Base-by-base conservation (phyloP, 2,888 invertebrate genomes). In the Odontocerum albicorne region DNA sequence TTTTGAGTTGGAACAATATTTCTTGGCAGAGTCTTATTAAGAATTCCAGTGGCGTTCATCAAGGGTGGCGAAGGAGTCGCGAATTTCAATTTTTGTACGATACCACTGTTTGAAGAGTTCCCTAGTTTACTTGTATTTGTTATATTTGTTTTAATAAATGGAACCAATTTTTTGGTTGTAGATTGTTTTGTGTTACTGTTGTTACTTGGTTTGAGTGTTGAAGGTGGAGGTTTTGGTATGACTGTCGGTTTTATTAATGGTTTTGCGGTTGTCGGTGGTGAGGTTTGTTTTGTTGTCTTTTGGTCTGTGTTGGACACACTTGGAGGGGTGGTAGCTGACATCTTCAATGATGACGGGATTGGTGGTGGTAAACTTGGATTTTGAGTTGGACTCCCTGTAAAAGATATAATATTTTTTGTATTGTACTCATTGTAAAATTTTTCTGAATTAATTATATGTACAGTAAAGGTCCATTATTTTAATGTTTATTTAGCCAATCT, bases 1-100 rank as follows among this genome's bases (percentile, higher is more conserved):
- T n/a, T n/a, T n/a, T n/a, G n/a, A n/a, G n/a, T n/a, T n/a, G n/a
- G n/a, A n/a, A n/a, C n/a, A n/a, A n/a, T n/a, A n/a, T n/a, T n/a
- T n/a, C n/a, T n/a, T n/a, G 21, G 13, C 2, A 49, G 27, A 10
- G 49, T 49, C 20, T 45, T 56, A 17, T 53, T 53, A 3, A 57
- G 32, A 13, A 52, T 17, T 19, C 53, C 53, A 2, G 57, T 53
- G 6, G 39, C 43, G 21, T 57, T 57, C 33, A 21, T 49, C 17
- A 49, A 22, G 2, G 57, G 57, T 4, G 38, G 49, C 3, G 44
- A 22, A 2, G 39, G 36, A 2, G 55, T 55, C 1, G 15, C 17
- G 13, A 45, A 39, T 20, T 21, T 21, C n/a, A 49, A 7, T 4
- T 2, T 17, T 15, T 15, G 39, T 16, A 22, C 6, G 16, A 15